Evolutionary conservation across 2,113 vertebrate species (phyloP).

Genomic region (Misgurnus anguillicaudatus): DNA sequence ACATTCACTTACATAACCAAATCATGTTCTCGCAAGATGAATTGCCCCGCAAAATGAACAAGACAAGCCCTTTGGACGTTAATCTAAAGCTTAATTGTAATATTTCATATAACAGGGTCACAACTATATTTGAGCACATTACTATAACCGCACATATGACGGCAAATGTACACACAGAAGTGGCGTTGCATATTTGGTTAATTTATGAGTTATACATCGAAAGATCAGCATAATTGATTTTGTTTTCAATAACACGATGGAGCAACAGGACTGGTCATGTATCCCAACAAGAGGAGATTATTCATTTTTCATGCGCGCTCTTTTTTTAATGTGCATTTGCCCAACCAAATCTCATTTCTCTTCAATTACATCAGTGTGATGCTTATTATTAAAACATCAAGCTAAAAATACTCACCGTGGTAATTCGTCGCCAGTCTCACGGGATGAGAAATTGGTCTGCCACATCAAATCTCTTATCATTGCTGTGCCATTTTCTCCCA

Average conservation of each 20-base stretch:
- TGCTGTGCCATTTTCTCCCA: conserved; percentile 34
- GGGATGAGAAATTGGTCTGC: conserved; percentile 51
- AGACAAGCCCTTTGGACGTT: conserved; percentile 55
- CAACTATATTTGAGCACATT: conserved; percentile 4
- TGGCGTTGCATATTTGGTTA: neutral
- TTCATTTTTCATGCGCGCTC: conserved; percentile 21
- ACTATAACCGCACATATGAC: neutral
- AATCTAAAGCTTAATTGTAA: conserved; percentile 56
- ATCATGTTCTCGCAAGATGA: conserved; percentile 54
- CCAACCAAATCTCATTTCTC: conserved; percentile 31
- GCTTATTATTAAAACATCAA: conserved; percentile 56
- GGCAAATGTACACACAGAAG: neutral
- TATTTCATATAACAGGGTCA: conserved; percentile 46
- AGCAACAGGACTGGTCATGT: conserved; percentile 5
- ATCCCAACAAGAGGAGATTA: conserved; percentile 11
- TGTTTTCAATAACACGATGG: conserved; percentile 30
- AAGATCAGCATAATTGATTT: conserved; percentile 30
- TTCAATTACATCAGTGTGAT: conserved; percentile 37
- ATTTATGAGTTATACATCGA: conserved; percentile 19
- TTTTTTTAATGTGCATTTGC: neutral
- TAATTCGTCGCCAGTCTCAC: conserved; percentile 39
- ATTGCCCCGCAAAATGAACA: conserved; percentile 50
- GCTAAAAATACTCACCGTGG: conserved; percentile 32
- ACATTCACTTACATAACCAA: conserved; percentile 51
- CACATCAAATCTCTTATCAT: conserved; percentile 50